Percentiles rank a stretch among this genome's conserved stretches.
phyloP scores from a whole-genome alignment of 2,113 vertebrate species.

The Oreochromis aureus region DNA sequence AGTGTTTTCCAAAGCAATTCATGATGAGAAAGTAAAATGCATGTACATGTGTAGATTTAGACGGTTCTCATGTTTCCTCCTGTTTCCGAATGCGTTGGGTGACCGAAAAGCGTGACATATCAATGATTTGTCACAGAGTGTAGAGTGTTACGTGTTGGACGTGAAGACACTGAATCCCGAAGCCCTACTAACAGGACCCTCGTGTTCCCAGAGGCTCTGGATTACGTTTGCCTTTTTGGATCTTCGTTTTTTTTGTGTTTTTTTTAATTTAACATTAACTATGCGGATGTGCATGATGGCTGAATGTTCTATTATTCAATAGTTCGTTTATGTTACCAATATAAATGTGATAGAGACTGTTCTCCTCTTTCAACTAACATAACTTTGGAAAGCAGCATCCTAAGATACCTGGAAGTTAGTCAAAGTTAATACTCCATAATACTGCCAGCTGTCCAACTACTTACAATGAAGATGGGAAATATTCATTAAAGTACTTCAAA shows the following conservation, averaged over 20 bases:
- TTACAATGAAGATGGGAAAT: not conserved
- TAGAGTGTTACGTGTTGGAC: not conserved
- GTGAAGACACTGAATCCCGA: not conserved
- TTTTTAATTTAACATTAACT: not conserved
- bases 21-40: not conserved
- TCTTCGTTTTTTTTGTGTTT: not conserved
- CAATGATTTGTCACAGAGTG: fast-evolving
- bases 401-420: not conserved
- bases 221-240: not conserved
- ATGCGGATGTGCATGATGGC: not conserved
- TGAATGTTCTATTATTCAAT: not conserved
- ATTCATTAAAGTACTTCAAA: not conserved
- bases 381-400: not conserved
- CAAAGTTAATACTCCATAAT: not conserved
- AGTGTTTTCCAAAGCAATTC: not conserved
- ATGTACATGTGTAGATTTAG: not conserved
- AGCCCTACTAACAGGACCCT: fast-evolving
- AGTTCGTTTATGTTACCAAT: not conserved
- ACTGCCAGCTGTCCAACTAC: not conserved
- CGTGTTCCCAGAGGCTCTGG: not conserved
- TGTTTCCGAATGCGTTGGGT: fast-evolving
- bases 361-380: not conserved
- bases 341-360: not conserved
- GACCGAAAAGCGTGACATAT: fast-evolving
- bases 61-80: not conserved